These are phyloP conservation scores for Rhagonycha lutea DNA, from an alignment of 2,888 invertebrate genomes.

Conservation along the genomic window DNA sequence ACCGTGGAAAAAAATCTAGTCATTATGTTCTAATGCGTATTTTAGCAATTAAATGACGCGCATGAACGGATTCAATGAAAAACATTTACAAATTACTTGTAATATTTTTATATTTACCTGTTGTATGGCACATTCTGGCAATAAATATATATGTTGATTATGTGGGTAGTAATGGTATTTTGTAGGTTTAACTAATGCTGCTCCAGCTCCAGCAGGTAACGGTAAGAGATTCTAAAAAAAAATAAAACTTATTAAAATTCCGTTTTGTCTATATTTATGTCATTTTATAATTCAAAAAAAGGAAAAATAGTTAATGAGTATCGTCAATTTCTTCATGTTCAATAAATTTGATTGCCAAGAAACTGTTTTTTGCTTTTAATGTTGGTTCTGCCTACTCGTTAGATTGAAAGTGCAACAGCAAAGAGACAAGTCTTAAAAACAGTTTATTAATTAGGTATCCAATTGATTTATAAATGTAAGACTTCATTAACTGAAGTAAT, in stretches of 20 bases:
- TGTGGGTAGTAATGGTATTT: conserved; percentile 94
- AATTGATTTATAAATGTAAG: not conserved
- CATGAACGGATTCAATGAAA: not conserved
- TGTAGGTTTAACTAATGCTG: conserved; percentile 80
- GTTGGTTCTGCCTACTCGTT: not conserved
- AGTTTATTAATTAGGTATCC: not conserved
- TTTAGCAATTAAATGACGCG: not conserved
- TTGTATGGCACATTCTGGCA: conserved; percentile 93
- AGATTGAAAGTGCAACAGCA: not conserved
- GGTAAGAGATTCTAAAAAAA: conserved; percentile 68
- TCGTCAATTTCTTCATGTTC: not conserved
- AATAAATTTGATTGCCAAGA: not conserved
- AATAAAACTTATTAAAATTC: not conserved
- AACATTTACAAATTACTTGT: not conserved
- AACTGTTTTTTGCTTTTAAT: not conserved
- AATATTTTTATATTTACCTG: conserved; percentile 63
- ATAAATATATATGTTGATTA: conserved; percentile 88
- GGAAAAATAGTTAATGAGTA: not conserved
- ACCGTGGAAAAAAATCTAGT: no score
- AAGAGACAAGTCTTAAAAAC: not conserved
- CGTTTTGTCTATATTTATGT: not conserved
- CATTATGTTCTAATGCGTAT: not conserved
- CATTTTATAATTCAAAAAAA: not conserved
- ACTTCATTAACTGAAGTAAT: no score
- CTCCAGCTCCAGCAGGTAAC: conserved; percentile 69